Conservation (phyloP, 2,797 vertebrate species). For the Darevskia mixta region DNA sequence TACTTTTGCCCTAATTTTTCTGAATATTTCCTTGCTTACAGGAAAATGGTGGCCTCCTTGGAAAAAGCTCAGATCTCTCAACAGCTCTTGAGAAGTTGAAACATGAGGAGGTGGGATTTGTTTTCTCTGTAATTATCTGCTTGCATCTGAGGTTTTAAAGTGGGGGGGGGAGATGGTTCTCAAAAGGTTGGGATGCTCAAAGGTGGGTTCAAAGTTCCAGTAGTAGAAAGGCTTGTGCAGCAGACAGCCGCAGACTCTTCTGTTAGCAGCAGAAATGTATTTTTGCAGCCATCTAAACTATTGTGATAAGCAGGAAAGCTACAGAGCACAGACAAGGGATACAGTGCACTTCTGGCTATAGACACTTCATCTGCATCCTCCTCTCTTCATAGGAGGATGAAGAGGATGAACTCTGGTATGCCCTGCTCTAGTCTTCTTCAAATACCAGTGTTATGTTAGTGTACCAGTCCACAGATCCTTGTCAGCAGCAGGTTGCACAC, state of each 20-base stretch:
- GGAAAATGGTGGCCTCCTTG: slow-evolving; percentile 75
- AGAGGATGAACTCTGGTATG: neutral
- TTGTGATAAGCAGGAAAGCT: neutral
- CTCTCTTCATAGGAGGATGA: neutral
- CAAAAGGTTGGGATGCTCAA: neutral
- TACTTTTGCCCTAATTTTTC: slow-evolving; percentile 34
- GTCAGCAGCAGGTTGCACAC: neutral
- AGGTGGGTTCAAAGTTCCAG: neutral
- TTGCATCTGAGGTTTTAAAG: neutral
- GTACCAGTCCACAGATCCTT: neutral
- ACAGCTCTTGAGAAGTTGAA: slow-evolving; percentile 75
- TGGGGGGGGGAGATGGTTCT: slow-evolving; percentile 4
- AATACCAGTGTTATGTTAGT: neutral
- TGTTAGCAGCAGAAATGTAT: neutral
- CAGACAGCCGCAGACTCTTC: neutral
- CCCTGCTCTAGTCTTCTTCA: neutral
- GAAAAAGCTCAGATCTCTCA: slow-evolving; percentile 74
- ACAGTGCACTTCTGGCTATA: too few relatives aligned
- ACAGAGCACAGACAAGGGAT: neutral
- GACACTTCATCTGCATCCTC: too few relatives aligned
- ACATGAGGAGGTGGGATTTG: slow-evolving; percentile 68
- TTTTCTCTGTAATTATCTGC: neutral
- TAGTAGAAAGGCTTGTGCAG: neutral
- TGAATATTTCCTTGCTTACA: slow-evolving; percentile 50
- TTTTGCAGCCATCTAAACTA: neutral